A percentile compares a stretch with the other conserved stretches of the same genome.
These are phyloP conservation scores for Ispidina picta DNA, from an alignment of 2,797 vertebrate genomes.

Conservation along the genomic window DNA sequence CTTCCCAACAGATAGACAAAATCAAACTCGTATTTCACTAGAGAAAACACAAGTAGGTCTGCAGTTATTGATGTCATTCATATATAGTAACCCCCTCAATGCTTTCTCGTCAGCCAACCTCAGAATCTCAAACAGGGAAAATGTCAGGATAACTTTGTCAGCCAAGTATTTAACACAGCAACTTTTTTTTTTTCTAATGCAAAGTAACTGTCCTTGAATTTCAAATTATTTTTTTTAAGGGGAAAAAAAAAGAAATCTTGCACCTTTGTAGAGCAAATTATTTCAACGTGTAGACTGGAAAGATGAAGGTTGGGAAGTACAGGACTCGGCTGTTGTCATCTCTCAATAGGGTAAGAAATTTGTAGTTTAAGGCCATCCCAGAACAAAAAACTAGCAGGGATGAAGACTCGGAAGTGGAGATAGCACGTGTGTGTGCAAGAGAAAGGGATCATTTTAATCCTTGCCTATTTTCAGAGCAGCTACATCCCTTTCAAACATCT, in stretches of 20 bases:
- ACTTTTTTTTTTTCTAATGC: background rate
- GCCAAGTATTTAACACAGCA: background rate
- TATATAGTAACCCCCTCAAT: background rate
- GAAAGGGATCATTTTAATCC: background rate
- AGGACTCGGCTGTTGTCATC: background rate
- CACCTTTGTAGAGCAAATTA: background rate
- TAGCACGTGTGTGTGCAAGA: fast-evolving
- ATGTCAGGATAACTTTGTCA: background rate
- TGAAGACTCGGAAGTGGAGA: fast-evolving
- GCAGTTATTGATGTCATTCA: background rate
- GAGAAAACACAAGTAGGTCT: background rate
- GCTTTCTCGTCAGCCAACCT: background rate
- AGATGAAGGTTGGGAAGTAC: background rate
- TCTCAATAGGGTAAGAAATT: background rate
- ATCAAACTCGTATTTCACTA: background rate
- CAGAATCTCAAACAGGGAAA: background rate
- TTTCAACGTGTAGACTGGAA: background rate
- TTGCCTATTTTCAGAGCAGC: background rate
- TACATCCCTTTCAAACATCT: background rate
- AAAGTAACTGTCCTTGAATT: background rate
- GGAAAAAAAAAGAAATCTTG: background rate
- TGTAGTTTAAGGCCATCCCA: fast-evolving
- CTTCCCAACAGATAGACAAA: background rate
- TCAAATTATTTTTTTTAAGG: background rate
- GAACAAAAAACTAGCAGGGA: background rate